Evolutionary conservation across 1,140 invertebrate species (phyloP).

Genomic region (Nephila pilipes): DNA sequence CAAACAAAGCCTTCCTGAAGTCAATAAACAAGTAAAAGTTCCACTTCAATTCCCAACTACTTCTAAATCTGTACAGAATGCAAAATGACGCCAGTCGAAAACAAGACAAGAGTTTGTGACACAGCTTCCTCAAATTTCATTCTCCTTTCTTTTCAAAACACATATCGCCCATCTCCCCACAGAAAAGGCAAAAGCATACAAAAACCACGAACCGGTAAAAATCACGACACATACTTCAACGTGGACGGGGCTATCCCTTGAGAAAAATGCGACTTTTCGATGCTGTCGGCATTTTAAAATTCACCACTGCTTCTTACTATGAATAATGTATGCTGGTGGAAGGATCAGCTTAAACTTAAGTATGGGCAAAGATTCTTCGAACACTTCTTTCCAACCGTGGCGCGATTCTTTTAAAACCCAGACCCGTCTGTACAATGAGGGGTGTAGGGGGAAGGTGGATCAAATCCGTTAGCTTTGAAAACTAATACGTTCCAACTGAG

Average conservation of each 20-base stretch:
- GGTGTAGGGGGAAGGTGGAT: neutral
- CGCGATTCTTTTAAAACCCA: neutral
- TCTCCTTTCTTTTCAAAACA: slow-evolving; percentile 3
- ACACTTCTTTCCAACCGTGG: neutral
- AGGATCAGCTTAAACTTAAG: slow-evolving; percentile 64
- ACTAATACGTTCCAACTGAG: slow-evolving; percentile 1
- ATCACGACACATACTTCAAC: neutral
- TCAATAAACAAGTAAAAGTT: neutral
- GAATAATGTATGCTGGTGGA: slow-evolving; percentile 48
- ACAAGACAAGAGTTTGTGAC: slow-evolving; percentile 2
- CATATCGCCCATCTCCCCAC: neutral
- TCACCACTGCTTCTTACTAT: slow-evolving; percentile 18
- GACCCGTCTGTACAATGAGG: neutral
- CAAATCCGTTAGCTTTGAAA: neutral
- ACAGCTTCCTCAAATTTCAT: slow-evolving; percentile 16
- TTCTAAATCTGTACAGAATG: neutral
- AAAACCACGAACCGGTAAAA: slow-evolving; percentile 5
- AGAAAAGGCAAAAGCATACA: neutral
- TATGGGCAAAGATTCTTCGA: slow-evolving; percentile 15
- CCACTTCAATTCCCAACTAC: neutral
- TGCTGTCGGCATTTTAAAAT: slow-evolving; percentile 53
- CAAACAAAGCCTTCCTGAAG: too few relatives aligned
- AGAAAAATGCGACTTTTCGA: slow-evolving; percentile 50
- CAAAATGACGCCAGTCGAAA: neutral
- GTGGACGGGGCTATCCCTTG: neutral